Conservation (phyloP, 2,797 vertebrate species). For the Orientallactaga sibirica region DNA sequence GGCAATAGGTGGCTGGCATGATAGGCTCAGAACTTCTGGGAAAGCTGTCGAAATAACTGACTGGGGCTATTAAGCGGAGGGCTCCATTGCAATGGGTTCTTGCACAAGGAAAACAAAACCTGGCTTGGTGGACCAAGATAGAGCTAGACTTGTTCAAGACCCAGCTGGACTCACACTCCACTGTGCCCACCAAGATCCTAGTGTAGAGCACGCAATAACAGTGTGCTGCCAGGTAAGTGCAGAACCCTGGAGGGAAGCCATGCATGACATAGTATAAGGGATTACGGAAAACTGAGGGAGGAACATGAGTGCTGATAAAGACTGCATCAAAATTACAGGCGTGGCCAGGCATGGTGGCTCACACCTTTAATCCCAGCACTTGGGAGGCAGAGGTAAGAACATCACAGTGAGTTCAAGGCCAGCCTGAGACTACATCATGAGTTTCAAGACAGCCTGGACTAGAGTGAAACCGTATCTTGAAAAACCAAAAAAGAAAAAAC, state of each 20-base stretch:
- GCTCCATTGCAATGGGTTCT: neutral
- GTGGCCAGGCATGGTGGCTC: no score
- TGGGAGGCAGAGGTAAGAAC: no score
- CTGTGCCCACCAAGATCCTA: neutral
- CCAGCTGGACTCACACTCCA: neutral
- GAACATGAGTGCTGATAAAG: neutral
- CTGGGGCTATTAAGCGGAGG: neutral
- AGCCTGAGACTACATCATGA: no score
- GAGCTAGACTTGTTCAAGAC: neutral
- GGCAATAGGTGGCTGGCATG: neutral
- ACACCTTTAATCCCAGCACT: no score
- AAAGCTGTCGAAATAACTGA: neutral
- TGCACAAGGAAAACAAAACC: neutral
- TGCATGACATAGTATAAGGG: neutral
- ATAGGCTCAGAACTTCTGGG: neutral
- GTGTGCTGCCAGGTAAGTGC: neutral
- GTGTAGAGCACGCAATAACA: neutral
- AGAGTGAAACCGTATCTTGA: no score
- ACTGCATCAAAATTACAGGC: neutral
- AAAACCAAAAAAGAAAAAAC: no score
- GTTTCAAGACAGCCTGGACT: no score
- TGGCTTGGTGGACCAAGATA: neutral
- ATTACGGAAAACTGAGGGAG: neutral
- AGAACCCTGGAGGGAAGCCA: neutral
- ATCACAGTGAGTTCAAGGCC: no score